phyloP scores from a whole-genome alignment of 1,140 invertebrate genomes.

The Anoplolepis gracilipes region DNA sequence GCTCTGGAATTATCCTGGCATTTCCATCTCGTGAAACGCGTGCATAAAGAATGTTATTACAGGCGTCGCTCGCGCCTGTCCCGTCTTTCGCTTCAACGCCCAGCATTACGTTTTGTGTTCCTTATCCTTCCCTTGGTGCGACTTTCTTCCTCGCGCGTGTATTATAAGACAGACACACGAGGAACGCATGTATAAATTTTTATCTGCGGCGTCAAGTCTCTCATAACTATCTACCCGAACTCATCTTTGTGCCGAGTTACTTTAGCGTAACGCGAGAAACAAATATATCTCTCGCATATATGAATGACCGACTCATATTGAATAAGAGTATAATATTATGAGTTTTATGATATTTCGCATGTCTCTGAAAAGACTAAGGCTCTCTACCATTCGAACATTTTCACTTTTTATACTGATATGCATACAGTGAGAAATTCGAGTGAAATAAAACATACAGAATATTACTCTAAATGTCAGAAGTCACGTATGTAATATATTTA shows the following conservation, averaged over 20 bases:
- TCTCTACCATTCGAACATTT: background rate
- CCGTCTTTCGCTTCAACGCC: constrained; percentile 36
- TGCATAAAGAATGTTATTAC: constrained; percentile 59
- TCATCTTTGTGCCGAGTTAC: background rate
- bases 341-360: background rate
- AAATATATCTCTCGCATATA: background rate
- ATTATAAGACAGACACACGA: background rate
- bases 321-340: background rate
- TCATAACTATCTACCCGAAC: background rate
- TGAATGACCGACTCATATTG: background rate
- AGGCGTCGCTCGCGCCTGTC: constrained; percentile 27
- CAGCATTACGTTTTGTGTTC: constrained; percentile 43
- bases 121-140: background rate
- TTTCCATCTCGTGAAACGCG: constrained; percentile 52
- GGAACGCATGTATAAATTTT: background rate
- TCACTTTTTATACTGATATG: background rate
- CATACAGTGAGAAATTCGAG: background rate
- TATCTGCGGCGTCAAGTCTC: background rate
- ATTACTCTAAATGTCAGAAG: background rate
- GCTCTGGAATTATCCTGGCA: constrained; percentile 48
- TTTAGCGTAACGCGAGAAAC: constrained; percentile 10
- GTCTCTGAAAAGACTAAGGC: background rate
- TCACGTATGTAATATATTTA: background rate
- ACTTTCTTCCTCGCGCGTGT: background rate
- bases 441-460: constrained; percentile 25